Evolutionary conservation across 2,113 vertebrate genomes (phyloP), one percentile per base, ranked within the genome.

Genomic region (Danionella cerebrum): DNA sequence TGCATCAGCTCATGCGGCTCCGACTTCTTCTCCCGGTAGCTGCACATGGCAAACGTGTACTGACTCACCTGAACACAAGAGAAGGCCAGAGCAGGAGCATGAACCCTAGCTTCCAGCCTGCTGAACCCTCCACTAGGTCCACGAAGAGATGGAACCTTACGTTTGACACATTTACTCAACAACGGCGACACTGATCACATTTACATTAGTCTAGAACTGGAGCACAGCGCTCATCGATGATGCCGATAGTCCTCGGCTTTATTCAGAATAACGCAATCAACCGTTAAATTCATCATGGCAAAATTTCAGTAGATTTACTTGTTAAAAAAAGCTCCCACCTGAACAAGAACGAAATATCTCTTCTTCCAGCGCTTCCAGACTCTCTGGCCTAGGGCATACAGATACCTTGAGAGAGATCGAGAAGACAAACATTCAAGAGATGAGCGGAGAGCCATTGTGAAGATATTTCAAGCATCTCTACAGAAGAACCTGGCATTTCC

Each of bases 21-120:
- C 0, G 95, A 91, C 70, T 97, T 98, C 82, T 98, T 98, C 83
- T 98, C 93, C 87, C 93, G 90, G 57, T 97, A 98, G 84, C 94
- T 98, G 85, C 96, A 98, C 95, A 98, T 98, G 51, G 95, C 96
- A 76, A 98, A 98, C 1, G 96, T 98, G 76, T 98, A 98, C 73
- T 98, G 96, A 82, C 95, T 98, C 63, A 98, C 96, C 96, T 98
- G 84, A 31, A 66, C 53, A 5, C 71, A 77, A 70, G 73, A 78
- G 3, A 31, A 31, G 25, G 27, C 72, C 1, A 36, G 6, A 9
- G 16, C 29, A 6, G 7, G 6, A 6, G 35, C 52, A 12, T 13
- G 22, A 25, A 5, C 18, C 1, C 3, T 33, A n/a, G 29, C 29
- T 33, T 33, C 9, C 29, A 3, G 29, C 7, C 7, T 31, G 29